Evolutionary conservation across 2,888 invertebrate species (phyloP), one percentile per base, ranked within the genome.

Genomic region (Sthenelais limicola): DNA sequence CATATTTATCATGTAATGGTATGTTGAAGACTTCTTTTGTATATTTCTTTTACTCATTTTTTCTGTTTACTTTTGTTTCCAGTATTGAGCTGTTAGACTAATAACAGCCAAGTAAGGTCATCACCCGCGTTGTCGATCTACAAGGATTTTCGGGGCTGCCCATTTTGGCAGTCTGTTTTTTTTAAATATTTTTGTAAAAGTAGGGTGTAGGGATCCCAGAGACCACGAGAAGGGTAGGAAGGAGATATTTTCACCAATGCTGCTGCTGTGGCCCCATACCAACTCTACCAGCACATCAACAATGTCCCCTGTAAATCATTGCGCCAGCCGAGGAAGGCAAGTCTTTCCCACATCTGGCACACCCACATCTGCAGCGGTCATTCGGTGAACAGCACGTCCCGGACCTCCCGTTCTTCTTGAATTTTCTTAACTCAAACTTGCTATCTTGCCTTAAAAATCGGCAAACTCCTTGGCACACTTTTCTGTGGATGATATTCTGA

Each of bases 391-490:
- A n/a, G n/a, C n/a, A n/a, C n/a, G n/a, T n/a, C n/a, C n/a, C n/a
- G n/a, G n/a, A 38, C 18, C 43, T 38, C 35, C 26, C 26, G 35
- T 66, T 66, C 67, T 67, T 18, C 3, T 48, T 30, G 30, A 18
- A 26, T 67, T 32, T 48, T 48, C 30, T 52, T 70, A 38, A 12
- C 43, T 43, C 35, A 35, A 38, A 18, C 43, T 52, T 52, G 52
- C 67, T 15, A 18, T 12, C 15, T 28, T 43, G 47, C 68, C 35
- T 74, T 87, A 91, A 85, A 99, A 99, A 90, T 99, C 98, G 82
- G 97, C 97, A 91, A 99, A 99, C 90, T 99, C 99, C 91, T 98
- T 98, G 89, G 97, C 96, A 92, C 98, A 99, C 91, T 98, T 98
- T 90, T 99, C 99, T 82, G 97, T 96, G 79, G 97, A 95, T 83